Evolutionary conservation across 2,888 invertebrate genomes (phyloP).

Genomic region (Diogma glabrata): DNA sequence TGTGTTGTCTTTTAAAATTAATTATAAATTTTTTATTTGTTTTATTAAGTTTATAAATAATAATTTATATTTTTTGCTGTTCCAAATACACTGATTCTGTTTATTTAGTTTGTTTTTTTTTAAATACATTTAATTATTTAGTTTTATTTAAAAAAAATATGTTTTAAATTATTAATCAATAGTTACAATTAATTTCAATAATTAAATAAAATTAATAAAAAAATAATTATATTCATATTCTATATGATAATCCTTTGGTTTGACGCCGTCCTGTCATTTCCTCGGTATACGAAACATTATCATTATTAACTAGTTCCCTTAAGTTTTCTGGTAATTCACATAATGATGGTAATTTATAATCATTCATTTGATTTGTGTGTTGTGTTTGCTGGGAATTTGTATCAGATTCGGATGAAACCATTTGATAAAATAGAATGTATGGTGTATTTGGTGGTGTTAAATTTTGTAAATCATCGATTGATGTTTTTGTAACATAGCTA

Average conservation of each 20-base stretch:
- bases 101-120: no score
- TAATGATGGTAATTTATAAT: slow-evolving; percentile 23
- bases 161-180: no score
- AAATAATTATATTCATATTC: slow-evolving; percentile 6
- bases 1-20: no score
- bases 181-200: no score
- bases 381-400: slow-evolving; percentile 22
- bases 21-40: no score
- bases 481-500: slow-evolving; percentile 50
- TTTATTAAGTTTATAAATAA: no score
- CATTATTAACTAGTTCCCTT: slow-evolving; percentile 30
- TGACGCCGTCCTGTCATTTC: slow-evolving; percentile 19
- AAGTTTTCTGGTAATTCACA: slow-evolving; percentile 32
- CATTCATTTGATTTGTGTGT: slow-evolving; percentile 21
- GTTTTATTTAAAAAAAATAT: no score
- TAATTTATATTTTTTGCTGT: no score
- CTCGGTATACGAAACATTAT: slow-evolving; percentile 30
- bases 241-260: slow-evolving; percentile 5
- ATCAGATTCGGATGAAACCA: slow-evolving; percentile 21
- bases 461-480: slow-evolving; percentile 47
- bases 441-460: slow-evolving; percentile 65
- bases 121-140: no score
- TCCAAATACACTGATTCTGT: no score
- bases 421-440: slow-evolving; percentile 68
- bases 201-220: no score